These are phyloP conservation scores for Penaeus chinensis DNA, from an alignment of 1,140 invertebrate genomes.

Conservation along the genomic window DNA sequence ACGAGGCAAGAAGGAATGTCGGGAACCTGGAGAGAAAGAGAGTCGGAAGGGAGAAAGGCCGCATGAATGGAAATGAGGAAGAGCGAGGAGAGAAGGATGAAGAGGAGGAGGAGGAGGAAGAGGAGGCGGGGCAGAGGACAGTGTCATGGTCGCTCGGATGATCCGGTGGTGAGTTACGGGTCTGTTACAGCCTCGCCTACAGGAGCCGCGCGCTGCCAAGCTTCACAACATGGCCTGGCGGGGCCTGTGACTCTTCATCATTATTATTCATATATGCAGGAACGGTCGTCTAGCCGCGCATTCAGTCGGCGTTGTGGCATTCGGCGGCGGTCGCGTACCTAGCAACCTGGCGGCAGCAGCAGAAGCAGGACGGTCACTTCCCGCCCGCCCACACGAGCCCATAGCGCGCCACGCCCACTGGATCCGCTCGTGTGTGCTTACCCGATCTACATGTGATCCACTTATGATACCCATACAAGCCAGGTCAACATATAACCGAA, in stretches of 20 bases:
- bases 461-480: too few relatives aligned
- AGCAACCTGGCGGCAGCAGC: constrained; percentile 9
- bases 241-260: neutral
- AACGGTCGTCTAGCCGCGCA: constrained; percentile 14
- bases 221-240: too few relatives aligned
- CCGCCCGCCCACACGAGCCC: neutral
- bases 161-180: neutral
- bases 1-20: too few relatives aligned
- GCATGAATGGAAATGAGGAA: neutral
- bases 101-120: neutral
- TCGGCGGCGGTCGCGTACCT: constrained; percentile 15
- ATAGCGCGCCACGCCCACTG: neutral
- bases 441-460: too few relatives aligned
- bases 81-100: neutral
- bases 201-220: too few relatives aligned
- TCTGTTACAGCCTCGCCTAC: neutral
- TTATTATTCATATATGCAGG: constrained; percentile 26
- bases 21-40: too few relatives aligned
- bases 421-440: too few relatives aligned
- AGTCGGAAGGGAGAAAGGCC: too few relatives aligned
- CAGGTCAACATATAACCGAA: too few relatives aligned
- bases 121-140: neutral
- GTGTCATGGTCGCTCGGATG: neutral
- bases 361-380: too few relatives aligned
- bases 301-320: constrained; percentile 10